Conservation (phyloP, 2,113 vertebrate species). For the Pseudorasbora parva region DNA sequence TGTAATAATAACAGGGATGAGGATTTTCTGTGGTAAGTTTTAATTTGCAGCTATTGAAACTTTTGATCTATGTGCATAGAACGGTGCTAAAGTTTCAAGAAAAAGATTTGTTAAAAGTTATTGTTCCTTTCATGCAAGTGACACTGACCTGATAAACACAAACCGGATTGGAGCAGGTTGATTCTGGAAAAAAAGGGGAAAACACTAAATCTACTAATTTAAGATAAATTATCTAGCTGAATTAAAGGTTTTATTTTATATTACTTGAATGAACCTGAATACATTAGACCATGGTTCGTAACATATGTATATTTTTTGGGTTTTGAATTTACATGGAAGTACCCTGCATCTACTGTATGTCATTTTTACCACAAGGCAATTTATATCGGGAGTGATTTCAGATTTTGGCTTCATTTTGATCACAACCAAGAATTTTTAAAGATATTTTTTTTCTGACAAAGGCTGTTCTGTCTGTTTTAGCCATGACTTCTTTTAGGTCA, state of each 20-base stretch:
- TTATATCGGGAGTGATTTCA: not conserved
- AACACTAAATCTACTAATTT: not conserved
- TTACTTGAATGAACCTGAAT: not conserved
- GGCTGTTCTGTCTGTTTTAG: not conserved
- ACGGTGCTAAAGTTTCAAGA: not conserved
- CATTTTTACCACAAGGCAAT: not conserved
- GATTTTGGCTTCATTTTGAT: not conserved
- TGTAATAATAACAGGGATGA: conserved; percentile 35
- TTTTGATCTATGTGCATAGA: conserved; percentile 14
- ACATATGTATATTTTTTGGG: no score
- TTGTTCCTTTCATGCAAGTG: not conserved
- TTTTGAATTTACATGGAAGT: not conserved
- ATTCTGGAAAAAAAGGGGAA: not conserved
- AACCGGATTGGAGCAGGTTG: not conserved
- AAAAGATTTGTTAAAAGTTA: not conserved
- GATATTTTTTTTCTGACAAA: not conserved
- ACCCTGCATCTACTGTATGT: not conserved
- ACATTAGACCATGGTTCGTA: not conserved
- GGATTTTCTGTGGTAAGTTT: conserved; percentile 48
- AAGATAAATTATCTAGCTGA: not conserved
- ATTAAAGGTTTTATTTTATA: not conserved
- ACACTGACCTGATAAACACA: not conserved
- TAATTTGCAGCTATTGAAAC: conserved; percentile 42
- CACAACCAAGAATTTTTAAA: not conserved
- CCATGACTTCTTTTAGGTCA: not conserved